Evolutionary conservation across 2,797 vertebrate genomes (phyloP), one percentile per base, ranked within the genome.

Genomic region (Peromyscus melanophrys): DNA sequence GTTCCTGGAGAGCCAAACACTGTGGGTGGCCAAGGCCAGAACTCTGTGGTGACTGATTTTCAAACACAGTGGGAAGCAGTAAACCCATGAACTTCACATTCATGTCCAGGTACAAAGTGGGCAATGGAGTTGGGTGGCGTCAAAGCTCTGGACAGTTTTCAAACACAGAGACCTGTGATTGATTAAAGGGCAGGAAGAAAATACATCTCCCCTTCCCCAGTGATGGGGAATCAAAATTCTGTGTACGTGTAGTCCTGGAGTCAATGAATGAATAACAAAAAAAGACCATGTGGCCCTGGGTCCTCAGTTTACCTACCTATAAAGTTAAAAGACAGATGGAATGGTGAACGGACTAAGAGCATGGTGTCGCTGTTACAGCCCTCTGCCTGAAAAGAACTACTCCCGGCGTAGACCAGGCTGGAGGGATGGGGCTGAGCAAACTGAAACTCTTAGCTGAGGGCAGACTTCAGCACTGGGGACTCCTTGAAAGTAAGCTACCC

Each of bases 331-430:
- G 52, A 46, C 57, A 55, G 80, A 77, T 21, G 40, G 73, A 40
- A 43, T 29, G n/a, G n/a, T 76, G 81, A 52, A 43, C 19, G 7
- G 31, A 25, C 43, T 92, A n/a, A 77, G 65, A 34, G 63, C 46
- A 25, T 16, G 43, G 19, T 52, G 83, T n/a, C 23, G 31, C 43
- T 10, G 3, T 63, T 25, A 34, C 61, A 40, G 52, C 10, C 23
- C 8, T 19, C 23, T 63, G 4, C 10, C 31, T 37, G 73, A 6
- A 77, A 76, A 37, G 55, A 73, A 4, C 4, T 2, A 4, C 25
- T 59, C 29, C 4, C 6, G 3, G 13, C 4, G 1, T 4, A 9
- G 34, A 25, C 34, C 7, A 11, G 12, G 11, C 34, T 4, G 9
- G 23, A 4, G 11, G 31, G 29, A 6, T 46, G 10, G 49, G 55